These are phyloP conservation scores for Mellilla xanthometata DNA, from an alignment of 2,888 invertebrate species.

Conservation along the genomic window DNA sequence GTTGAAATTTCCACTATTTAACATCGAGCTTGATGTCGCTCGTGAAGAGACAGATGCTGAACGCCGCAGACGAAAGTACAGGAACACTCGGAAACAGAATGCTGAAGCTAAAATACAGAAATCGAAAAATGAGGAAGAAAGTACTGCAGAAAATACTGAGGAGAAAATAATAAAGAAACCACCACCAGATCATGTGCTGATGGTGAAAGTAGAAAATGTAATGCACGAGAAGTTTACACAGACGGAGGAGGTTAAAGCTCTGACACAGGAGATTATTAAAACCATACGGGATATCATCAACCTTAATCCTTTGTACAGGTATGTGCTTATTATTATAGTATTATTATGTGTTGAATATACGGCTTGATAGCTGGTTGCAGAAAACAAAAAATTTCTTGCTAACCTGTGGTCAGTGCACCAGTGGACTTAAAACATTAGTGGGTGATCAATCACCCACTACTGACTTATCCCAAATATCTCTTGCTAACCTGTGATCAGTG, in stretches of 20 bases:
- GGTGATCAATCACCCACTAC: too few relatives aligned
- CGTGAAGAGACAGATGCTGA: slow-evolving; percentile 88
- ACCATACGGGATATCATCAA: slow-evolving; percentile 98
- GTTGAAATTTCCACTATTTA: slow-evolving; percentile 92
- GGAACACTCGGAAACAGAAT: slow-evolving; percentile 55
- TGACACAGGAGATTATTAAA: slow-evolving; percentile 98
- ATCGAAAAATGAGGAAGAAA: slow-evolving; percentile 3
- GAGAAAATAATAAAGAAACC: slow-evolving; percentile 48
- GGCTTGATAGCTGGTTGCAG: too few relatives aligned
- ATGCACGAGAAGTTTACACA: slow-evolving; percentile 93
- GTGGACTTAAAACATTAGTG: too few relatives aligned
- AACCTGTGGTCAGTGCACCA: too few relatives aligned
- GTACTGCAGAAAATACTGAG: slow-evolving; percentile 31
- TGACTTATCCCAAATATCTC: too few relatives aligned
- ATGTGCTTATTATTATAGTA: too few relatives aligned
- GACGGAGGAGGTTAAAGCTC: slow-evolving; percentile 97
- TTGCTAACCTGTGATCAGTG: too few relatives aligned
- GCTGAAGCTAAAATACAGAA: slow-evolving; percentile 25
- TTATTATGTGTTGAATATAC: too few relatives aligned
- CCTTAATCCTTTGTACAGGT: slow-evolving; percentile 96
- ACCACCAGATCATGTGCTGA: slow-evolving; percentile 83
- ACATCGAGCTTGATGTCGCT: slow-evolving; percentile 91
- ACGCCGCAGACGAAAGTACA: slow-evolving; percentile 77
- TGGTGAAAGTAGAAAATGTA: slow-evolving; percentile 97
- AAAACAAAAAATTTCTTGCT: too few relatives aligned